Evolutionary conservation across 92 coral and sea anemone species (phyloP).

Genomic region (Anthopleura xanthogrammica): DNA sequence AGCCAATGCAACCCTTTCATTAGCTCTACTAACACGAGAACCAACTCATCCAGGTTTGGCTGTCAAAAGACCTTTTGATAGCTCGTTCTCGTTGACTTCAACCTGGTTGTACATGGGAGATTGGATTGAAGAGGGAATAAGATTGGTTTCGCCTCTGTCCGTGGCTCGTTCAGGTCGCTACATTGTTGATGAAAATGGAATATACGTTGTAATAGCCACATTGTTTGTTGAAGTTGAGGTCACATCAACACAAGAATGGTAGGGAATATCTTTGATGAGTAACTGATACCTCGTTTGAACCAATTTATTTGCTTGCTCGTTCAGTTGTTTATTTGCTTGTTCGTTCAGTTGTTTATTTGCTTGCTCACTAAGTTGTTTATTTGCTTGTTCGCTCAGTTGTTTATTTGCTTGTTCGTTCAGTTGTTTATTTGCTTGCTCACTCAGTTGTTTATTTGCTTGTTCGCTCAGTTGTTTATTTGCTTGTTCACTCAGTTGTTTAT

Average conservation of each 20-base stretch:
- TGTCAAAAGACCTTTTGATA: slow-evolving; percentile 17
- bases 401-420: too few species aligned
- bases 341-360: too few species aligned
- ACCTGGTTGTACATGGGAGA: slow-evolving; percentile 36
- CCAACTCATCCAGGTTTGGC: slow-evolving; percentile 28
- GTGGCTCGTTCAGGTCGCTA: slow-evolving; percentile 32
- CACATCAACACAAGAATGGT: slow-evolving; percentile 17
- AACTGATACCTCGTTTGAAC: too few species aligned
- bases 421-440: too few species aligned
- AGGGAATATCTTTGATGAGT: not conserved
- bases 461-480: too few species aligned
- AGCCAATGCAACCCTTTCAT: slow-evolving; percentile 27
- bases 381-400: too few species aligned
- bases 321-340: too few species aligned
- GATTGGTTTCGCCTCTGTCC: slow-evolving; percentile 27
- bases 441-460: too few species aligned
- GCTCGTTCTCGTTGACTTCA: not conserved
- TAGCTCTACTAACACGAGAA: slow-evolving; percentile 31
- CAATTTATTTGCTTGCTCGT: too few species aligned
- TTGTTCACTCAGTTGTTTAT: too few species aligned
- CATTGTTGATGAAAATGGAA: slow-evolving; percentile 47
- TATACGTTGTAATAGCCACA: slow-evolving; percentile 39
- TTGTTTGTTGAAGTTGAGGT: slow-evolving; percentile 5
- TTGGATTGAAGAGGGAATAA: slow-evolving; percentile 36
- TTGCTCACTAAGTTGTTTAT: too few species aligned